phyloP scores from a whole-genome alignment of 2,797 vertebrate genomes.

The Mus caroli region DNA sequence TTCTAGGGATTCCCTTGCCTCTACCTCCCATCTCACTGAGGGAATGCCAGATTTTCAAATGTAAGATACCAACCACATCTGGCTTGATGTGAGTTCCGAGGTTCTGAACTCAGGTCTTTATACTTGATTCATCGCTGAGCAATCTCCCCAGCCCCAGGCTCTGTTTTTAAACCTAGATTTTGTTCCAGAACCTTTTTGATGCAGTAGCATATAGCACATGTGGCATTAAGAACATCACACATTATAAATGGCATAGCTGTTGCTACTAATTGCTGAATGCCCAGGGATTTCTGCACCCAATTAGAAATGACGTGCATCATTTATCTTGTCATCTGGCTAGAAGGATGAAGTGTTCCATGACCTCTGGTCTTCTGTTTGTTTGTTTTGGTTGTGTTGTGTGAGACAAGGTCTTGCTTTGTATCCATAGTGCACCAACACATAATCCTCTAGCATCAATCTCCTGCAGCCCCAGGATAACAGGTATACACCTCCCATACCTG shows the following conservation, averaged over 20 bases:
- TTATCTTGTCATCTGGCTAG: slow-evolving; percentile 70
- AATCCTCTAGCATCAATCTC: not conserved
- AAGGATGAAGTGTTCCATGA: slow-evolving; percentile 47
- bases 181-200: slow-evolving; percentile 27
- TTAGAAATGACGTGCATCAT: slow-evolving; percentile 68
- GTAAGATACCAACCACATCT: not conserved
- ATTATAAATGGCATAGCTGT: slow-evolving; percentile 53
- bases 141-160: not conserved
- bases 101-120: not conserved
- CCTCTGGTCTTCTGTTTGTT: not conserved
- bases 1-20: not conserved
- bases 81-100: not conserved
- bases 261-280: slow-evolving; percentile 65
- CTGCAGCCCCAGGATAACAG: not conserved
- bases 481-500: no score
- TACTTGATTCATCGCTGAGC: not conserved
- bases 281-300: slow-evolving; percentile 63
- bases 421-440: accelerated
- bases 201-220: slow-evolving; percentile 68
- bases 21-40: no score
- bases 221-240: slow-evolving; percentile 69
- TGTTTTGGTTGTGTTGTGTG: not conserved
- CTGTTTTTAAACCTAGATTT: slow-evolving; percentile 28
- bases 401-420: not conserved
- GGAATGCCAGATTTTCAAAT: not conserved